Base-by-base conservation (phyloP, 2,113 vertebrate genomes). In the Siniperca knerii region DNA sequence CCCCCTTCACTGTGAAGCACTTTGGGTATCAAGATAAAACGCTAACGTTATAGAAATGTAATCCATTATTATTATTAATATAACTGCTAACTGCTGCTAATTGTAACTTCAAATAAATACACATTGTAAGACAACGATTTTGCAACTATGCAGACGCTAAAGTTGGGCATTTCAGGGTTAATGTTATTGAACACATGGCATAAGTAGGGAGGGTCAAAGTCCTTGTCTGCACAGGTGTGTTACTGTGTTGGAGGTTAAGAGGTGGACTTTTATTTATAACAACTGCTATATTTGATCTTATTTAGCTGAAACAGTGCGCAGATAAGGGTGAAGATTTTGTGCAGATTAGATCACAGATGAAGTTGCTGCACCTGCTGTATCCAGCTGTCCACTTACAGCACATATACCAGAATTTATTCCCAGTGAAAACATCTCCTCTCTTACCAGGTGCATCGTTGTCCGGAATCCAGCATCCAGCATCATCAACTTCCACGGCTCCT, bases 401-500 rank as follows among this genome's bases (percentile, higher is more conserved):
- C 37, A 15, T 58, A 23, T 7, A 7, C 1, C 23, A 58, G 23
- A 21, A 60, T 72, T 11, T 11, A 40, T 25, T 6, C 15, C 35
- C 4, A 20, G 16, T 46, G 8, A 10, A 69, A 60, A 4, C 8
- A 0, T 0, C 1, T 55, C 7, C 21, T 20, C 23, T 79, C 94
- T 93, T 76, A 95, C 95, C 91, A 90, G 52, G 25, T 92, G 84
- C 57, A 79, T 70, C 6, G 23, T 21, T 4, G 85, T 48, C 18
- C 92, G 79, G 67, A 93, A 77, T 0, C n/a, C 52, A 0, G 90
- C 90, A 37, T 91, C 92, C 83, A 95, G 16, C 68, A 93, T 4
- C 90, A 93, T 89, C 75, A 95, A 64, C 79, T 89, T 94, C 94
- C 93, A 94, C 15, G 86, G 92, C 77, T 95, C 80, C 75, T 91